Conservation (phyloP, 1,140 invertebrate genomes). For the Hyles euphorbiae region DNA sequence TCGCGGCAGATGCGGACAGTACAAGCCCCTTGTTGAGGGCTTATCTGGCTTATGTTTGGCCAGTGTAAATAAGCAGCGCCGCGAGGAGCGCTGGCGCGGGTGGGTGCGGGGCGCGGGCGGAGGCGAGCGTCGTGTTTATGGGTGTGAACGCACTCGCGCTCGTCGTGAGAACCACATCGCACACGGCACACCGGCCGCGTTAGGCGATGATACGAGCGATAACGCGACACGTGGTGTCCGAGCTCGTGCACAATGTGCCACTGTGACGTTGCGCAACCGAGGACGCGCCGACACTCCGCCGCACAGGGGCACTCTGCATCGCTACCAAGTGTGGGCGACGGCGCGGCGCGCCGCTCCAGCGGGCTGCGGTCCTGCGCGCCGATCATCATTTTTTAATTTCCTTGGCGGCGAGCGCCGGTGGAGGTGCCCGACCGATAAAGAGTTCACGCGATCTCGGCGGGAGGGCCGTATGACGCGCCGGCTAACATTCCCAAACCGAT, state of each 20-base stretch:
- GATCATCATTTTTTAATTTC: background rate
- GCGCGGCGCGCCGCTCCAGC: background rate
- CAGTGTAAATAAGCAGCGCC: conserved; percentile 58
- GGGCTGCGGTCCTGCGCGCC: background rate
- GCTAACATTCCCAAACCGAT: conserved; percentile 54
- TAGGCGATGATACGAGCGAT: conserved; percentile 39
- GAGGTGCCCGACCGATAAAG: conserved; percentile 50
- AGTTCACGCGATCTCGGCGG: conserved; percentile 63
- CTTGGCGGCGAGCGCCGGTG: background rate
- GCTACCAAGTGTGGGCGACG: conserved; percentile 16
- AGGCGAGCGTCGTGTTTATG: conserved; percentile 39
- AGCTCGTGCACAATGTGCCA: conserved; percentile 28
- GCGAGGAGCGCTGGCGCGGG: conserved; percentile 9
- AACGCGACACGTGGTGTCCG: conserved; percentile 48
- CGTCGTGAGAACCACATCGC: conserved; percentile 56
- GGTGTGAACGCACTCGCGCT: conserved; percentile 58
- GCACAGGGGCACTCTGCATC: conserved; percentile 8
- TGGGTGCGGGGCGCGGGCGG: background rate
- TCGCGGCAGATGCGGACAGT: conserved; percentile 71
- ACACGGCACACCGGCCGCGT: conserved; percentile 13
- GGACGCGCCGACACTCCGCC: conserved; percentile 5
- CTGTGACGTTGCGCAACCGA: conserved; percentile 32
- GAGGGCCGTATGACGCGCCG: conserved; percentile 49
- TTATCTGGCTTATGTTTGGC: conserved; percentile 61
- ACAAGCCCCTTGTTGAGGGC: conserved; percentile 60